Evolutionary conservation across 30 jellyfish, hydroid and myxozoan genomes (phyloP), one percentile per base, ranked within the genome.

Genomic region (Nemopilema nomurai): DNA sequence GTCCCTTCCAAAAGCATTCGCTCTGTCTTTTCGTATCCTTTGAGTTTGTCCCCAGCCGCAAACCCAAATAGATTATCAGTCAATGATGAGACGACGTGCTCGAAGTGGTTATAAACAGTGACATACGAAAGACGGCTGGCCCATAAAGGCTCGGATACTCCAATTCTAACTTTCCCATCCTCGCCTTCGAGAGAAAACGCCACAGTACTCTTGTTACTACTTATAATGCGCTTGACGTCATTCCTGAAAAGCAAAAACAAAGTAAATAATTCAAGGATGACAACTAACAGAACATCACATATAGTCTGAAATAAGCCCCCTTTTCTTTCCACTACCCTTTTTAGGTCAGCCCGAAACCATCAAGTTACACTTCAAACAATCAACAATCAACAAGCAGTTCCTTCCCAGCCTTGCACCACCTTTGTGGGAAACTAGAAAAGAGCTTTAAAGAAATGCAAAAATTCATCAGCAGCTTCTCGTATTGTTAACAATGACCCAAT

Each of bases 21-120:
- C 26, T 92, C 96, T 25, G 66, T 84, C n/a, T 83, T 73, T 73
- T 86, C 98, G 26, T 79, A 80, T 18, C 98, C 98, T 53, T 83
- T 86, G 62, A 86, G 85, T 20, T 83, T 70, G 53, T 82, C 85
- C 19, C 98, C 98, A 6, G 92, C 23, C 0, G 87, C 90, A 24
- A 86, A 31, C 70, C 88, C 74, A 4, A 81, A 29, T 16, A 92
- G 63, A 26, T 68, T 69, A 7, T 86, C 94, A 18, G 93, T 24
- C 19, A 77, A 33, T 1, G 93, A 22, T 16, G 87, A 24, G 1
- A 65, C 71, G 18, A 72, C 91, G 16, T 95, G 95, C 65, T 80
- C 95, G 77, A 76, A 92, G 32, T 63, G 67, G 53, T 50, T 28
- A 30, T 69, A 33, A 25, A 78, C 83, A 17, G 90, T 82, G 18